phyloP scores from a whole-genome alignment of 2,113 vertebrate genomes.

The Gasterosteus aculeatus region DNA sequence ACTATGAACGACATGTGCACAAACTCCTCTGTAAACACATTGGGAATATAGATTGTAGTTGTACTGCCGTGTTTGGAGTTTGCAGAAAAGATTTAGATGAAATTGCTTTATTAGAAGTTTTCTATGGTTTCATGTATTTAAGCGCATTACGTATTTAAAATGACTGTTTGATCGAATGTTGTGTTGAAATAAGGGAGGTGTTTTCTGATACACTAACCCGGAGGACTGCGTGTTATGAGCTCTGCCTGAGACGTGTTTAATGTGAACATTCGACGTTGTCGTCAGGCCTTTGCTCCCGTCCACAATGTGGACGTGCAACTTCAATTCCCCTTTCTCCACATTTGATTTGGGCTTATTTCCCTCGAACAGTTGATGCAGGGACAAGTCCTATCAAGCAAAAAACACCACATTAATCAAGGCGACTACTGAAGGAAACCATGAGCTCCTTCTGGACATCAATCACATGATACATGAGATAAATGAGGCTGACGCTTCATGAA shows the following conservation, averaged over 20 bases:
- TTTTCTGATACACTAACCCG: not conserved
- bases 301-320: not conserved
- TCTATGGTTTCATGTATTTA: not conserved
- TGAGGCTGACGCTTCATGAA: constrained; percentile 44
- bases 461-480: constrained; percentile 61
- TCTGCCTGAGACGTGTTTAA: not conserved
- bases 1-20: not conserved
- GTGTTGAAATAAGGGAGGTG: not conserved
- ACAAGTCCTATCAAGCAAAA: constrained; percentile 7
- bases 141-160: not conserved
- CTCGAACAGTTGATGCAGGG: not conserved
- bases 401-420: constrained; percentile 44
- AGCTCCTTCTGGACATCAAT: constrained; percentile 56
- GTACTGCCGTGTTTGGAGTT: not conserved
- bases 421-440: not conserved
- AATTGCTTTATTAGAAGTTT: not conserved
- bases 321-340: not conserved
- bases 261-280: not conserved
- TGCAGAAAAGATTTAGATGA: not conserved
- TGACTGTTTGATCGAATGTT: not conserved
- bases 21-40: not conserved
- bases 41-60: not conserved
- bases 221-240: not conserved
- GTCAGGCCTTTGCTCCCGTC: not conserved
- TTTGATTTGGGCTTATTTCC: not conserved